Percentiles rank a stretch among this genome's conserved stretches.
Conservation (phyloP, 1,140 invertebrate genomes). For the Cotesia vestalis region DNA sequence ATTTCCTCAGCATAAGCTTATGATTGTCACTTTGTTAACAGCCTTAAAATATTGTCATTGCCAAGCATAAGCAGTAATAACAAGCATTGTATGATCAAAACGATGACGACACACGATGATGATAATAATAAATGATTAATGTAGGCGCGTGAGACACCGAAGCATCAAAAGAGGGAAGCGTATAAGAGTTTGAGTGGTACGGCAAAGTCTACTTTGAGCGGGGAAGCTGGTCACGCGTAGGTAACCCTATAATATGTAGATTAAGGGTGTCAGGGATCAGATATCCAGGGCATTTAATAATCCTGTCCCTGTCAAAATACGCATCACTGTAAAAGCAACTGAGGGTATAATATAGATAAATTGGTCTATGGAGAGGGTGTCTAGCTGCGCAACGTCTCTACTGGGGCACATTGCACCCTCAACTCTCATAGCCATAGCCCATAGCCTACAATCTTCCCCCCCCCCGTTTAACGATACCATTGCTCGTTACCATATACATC, state of each 20-base stretch:
- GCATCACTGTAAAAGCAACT: constrained; percentile 61
- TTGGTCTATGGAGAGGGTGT: constrained; percentile 57
- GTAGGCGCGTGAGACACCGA: background rate
- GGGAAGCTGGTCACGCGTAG: constrained; percentile 57
- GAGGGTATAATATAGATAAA: constrained; percentile 67
- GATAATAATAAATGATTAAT: constrained; percentile 15
- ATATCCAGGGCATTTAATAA: constrained; percentile 67
- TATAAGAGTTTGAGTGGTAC: background rate
- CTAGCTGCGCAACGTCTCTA: constrained; percentile 9
- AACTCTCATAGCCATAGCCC: background rate
- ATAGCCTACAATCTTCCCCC: background rate
- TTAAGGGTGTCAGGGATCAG: constrained; percentile 65
- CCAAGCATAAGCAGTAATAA: too few relatives aligned
- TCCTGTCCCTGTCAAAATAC: constrained; percentile 67
- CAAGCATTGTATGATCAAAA: background rate
- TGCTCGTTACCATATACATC: constrained; percentile 23
- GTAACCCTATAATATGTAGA: constrained; percentile 66
- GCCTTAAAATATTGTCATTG: too few relatives aligned
- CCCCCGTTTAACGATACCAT: background rate
- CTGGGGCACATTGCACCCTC: constrained; percentile 15
- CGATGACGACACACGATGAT: background rate
- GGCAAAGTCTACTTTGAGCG: constrained; percentile 1
- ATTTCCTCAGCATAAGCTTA: background rate
- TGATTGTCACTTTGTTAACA: constrained; percentile 19
- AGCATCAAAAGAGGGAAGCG: background rate